phyloP scores from a whole-genome alignment of 2,797 vertebrate species.

The Buceros bicornis region DNA sequence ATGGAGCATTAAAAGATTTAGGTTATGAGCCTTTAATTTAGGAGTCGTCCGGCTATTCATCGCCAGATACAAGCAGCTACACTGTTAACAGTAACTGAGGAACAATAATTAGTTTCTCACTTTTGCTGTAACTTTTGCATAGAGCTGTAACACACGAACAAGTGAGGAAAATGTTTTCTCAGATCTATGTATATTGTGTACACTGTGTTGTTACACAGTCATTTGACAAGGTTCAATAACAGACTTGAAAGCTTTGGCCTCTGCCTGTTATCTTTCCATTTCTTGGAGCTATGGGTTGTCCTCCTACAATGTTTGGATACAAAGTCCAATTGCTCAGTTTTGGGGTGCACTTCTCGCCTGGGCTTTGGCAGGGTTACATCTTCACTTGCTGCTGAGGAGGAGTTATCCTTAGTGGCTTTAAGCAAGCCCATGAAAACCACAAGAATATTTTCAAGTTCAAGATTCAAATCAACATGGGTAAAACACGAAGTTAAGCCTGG shows the following conservation, averaged over 20 bases:
- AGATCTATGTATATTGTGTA: neutral
- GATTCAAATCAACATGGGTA: neutral
- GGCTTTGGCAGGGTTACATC: neutral
- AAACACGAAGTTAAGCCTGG: neutral
- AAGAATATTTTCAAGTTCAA: neutral
- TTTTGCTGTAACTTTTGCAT: neutral
- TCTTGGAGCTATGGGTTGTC: neutral
- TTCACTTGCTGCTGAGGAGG: neutral
- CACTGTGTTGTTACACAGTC: neutral
- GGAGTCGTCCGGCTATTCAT: neutral
- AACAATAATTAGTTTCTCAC: neutral
- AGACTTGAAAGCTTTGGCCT: neutral
- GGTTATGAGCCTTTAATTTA: neutral
- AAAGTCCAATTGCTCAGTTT: neutral
- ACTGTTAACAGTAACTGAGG: neutral
- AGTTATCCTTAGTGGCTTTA: neutral
- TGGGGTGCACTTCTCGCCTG: neutral
- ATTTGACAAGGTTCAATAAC: neutral
- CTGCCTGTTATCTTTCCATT: neutral
- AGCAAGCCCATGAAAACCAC: neutral
- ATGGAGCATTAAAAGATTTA: neutral
- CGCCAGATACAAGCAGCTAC: neutral
- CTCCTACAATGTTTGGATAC: neutral
- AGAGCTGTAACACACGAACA: neutral
- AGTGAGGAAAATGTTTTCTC: neutral